These are phyloP conservation scores for Drosophila subpulchrella DNA, from an alignment of 1,140 invertebrate genomes.

Conservation along the genomic window DNA sequence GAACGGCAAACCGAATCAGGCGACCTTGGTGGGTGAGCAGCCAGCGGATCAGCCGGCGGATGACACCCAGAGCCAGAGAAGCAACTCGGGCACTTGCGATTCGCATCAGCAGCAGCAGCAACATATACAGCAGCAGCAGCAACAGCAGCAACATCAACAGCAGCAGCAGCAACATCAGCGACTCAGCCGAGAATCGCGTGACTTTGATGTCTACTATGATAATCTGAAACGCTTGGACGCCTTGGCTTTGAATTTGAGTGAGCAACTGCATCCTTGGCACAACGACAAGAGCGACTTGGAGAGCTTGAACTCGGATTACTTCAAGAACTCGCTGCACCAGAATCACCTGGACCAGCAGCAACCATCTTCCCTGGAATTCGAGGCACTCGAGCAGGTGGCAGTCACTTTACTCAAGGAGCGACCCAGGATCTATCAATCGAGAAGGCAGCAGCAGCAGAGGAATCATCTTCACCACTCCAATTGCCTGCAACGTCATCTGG, in stretches of 20 bases:
- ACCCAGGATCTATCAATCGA: constrained; percentile 75
- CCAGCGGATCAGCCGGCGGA: constrained; percentile 47
- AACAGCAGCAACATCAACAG: constrained; percentile 47
- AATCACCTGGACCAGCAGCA: constrained; percentile 59
- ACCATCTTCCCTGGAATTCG: constrained; percentile 68
- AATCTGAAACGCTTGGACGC: constrained; percentile 84
- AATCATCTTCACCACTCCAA: constrained; percentile 33
- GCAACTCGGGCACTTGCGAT: constrained; percentile 68
- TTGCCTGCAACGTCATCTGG: constrained; percentile 53
- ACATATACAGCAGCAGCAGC: constrained; percentile 22
- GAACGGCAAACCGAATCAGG: constrained; percentile 55
- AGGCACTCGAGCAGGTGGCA: constrained; percentile 66
- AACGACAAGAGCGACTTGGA: constrained; percentile 87
- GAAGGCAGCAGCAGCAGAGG: constrained; percentile 58
- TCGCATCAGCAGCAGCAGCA: constrained; percentile 71
- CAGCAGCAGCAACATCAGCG: constrained; percentile 39
- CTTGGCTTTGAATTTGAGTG: constrained; percentile 64
- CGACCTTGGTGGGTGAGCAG: constrained; percentile 54
- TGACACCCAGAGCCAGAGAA: constrained; percentile 63
- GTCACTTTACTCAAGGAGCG: constrained; percentile 64
- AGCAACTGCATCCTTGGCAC: constrained; percentile 82
- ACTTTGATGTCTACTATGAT: constrained; percentile 83
- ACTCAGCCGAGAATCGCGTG: constrained; percentile 56
- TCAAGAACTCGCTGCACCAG: constrained; percentile 85
- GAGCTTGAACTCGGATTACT: constrained; percentile 88